Conservation (phyloP, 2,113 vertebrate genomes). For the Brevimyrus niger region DNA sequence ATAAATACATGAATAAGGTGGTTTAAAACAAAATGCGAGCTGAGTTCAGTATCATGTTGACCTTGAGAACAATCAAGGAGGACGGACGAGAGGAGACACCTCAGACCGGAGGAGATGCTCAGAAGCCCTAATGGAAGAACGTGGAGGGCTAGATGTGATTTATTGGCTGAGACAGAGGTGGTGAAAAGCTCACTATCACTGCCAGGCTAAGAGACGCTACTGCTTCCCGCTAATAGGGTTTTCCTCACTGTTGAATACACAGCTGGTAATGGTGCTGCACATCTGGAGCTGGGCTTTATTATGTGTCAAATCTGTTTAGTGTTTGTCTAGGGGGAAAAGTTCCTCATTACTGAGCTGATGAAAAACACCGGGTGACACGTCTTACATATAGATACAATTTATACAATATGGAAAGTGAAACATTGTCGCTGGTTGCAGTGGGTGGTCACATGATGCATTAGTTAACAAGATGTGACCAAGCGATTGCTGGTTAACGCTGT, state of each 20-base stretch:
- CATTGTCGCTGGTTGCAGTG: not conserved
- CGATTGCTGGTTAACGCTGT: not conserved
- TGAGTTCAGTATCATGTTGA: not conserved
- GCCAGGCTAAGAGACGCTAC: slow-evolving; percentile 45
- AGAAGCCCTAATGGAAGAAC: slow-evolving; percentile 2
- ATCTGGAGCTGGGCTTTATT: slow-evolving; percentile 34
- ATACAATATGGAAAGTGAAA: not conserved
- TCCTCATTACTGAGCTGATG: slow-evolving; percentile 11
- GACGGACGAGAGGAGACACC: not conserved
- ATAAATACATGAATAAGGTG: too few relatives aligned
- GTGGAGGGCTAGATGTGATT: slow-evolving; percentile 42
- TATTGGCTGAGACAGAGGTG: slow-evolving; percentile 57
- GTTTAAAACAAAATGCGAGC: not conserved
- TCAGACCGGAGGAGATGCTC: slow-evolving; percentile 7
- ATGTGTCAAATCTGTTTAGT: slow-evolving; percentile 30
- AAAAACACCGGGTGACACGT: not conserved
- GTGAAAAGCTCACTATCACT: slow-evolving; percentile 61
- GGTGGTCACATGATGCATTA: not conserved
- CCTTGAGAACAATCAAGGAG: slow-evolving; percentile 3
- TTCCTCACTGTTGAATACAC: slow-evolving; percentile 45
- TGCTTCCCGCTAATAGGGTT: slow-evolving; percentile 56
- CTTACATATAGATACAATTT: not conserved
- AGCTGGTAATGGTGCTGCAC: slow-evolving; percentile 44
- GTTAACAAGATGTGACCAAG: not conserved
- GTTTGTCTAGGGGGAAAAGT: slow-evolving; percentile 8